Percentiles rank a stretch among this genome's conserved stretches.
Conservation (phyloP, 2,888 invertebrate genomes). For the Ernsta delagoae region DNA sequence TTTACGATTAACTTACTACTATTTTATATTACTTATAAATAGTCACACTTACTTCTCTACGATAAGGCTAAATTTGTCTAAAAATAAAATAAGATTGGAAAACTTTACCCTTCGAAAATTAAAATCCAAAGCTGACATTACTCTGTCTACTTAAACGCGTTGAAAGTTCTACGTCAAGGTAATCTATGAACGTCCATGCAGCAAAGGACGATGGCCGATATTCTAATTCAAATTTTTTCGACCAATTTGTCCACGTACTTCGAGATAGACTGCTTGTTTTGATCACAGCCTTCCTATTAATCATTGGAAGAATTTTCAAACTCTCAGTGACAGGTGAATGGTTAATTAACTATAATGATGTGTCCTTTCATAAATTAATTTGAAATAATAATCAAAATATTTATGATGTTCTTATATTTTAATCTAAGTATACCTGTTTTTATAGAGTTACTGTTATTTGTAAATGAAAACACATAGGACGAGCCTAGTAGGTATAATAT, state of each 20-base stretch:
- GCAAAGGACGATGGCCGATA: conserved; percentile 34
- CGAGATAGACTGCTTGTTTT: conserved; percentile 17
- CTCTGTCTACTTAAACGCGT: no score
- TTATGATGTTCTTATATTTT: not conserved
- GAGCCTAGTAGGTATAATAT: no score
- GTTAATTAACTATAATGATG: conserved; percentile 21
- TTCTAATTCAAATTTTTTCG: conserved; percentile 26
- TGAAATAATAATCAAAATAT: not conserved
- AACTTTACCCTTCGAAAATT: no score
- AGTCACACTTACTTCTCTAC: no score
- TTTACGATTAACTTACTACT: no score
- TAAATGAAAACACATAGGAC: no score
- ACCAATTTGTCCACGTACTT: conserved; percentile 31
- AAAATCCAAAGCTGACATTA: no score
- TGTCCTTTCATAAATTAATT: not conserved
- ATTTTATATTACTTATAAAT: no score
- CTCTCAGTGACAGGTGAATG: conserved; percentile 23
- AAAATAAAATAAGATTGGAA: no score
- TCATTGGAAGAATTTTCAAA: conserved; percentile 18
- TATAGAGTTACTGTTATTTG: no score
- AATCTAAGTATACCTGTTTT: not conserved
- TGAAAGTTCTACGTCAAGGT: conserved; percentile 8
- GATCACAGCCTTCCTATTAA: conserved; percentile 22
- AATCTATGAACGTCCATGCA: not conserved
- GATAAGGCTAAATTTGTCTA: no score